These are phyloP conservation scores for Cephalopholis sonnerati DNA, from an alignment of 2,113 vertebrate genomes.

Conservation along the genomic window DNA sequence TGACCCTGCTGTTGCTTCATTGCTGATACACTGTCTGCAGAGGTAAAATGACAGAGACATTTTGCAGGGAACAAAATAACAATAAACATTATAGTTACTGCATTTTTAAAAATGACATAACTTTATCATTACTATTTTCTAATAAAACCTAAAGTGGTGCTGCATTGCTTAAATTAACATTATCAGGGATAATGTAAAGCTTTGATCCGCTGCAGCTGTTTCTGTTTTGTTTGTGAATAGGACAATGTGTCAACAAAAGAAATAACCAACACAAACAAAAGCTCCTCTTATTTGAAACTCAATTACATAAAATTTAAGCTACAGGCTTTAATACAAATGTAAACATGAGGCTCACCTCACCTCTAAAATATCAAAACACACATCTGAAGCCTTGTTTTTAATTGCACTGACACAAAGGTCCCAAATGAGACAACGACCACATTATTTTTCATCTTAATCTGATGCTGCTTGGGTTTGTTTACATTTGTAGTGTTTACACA, in stretches of 20 bases:
- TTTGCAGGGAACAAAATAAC: not conserved
- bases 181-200: not conserved
- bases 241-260: not conserved
- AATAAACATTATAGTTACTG: not conserved
- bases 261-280: not conserved
- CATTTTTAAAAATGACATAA: not conserved
- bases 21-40: not conserved
- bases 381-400: not conserved
- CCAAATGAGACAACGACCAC: not conserved
- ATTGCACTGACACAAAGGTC: not conserved
- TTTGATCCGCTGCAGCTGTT: slow-evolving; percentile 1
- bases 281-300: not conserved
- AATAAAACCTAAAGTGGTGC: not conserved
- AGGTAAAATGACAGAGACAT: not conserved
- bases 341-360: not conserved
- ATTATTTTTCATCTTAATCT: not conserved
- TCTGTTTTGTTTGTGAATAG: not conserved
- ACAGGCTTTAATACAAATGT: not conserved
- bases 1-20: not conserved
- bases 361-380: not conserved
- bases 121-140: not conserved
- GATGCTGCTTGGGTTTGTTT: slow-evolving; percentile 33
- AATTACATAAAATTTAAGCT: not conserved
- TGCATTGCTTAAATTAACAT: not conserved
- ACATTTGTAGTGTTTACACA: not conserved